Base-by-base conservation (phyloP, 2,888 invertebrate species). In the Norana najaformis region DNA sequence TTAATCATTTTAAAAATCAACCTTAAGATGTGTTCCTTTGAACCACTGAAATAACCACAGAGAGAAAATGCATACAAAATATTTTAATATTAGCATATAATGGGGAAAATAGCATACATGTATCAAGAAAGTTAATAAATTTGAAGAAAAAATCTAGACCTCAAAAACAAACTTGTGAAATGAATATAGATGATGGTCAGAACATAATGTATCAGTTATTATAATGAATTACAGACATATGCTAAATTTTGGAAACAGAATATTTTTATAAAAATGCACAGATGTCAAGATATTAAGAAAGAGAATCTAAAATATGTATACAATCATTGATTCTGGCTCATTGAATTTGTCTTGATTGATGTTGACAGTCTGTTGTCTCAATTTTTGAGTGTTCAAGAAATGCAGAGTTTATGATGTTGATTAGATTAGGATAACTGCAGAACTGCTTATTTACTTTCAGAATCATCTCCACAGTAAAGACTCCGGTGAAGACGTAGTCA, bases 401-500 rank as follows among this genome's bases (percentile, higher is more conserved):
- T 93, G 99, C 99, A 95, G 99, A 96, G 93, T 99, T 99, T 95
- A 99, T 99, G 97, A 99, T 97, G 96, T 99, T 99, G 95, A 99
- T n/a, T 69, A 69, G 95, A 99, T n/a, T 69, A 69, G n/a, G 30
- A 69, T 69, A 69, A 69, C n/a, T 69, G 69, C 30, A 18, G 11
- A 47, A n/a, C 0, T 41, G 20, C 20, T 18, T 14, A 53, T 88
- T 96, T 95, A 97, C 96, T 96, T 97, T 97, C 91, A 97, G 96
- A 95, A 99, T 96, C 98, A 99, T 98, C 96, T 99, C 99, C 95
- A 99, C 96, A 93, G 99, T 98, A 96, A 99, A 99, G 94, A 99
- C 99, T 94, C 98, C 98, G 93, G 99, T 99, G 96, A 99, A 99
- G 95, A 98, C 99, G 96, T 98, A 99, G 96, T 99, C 99, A 96